A percentile compares a stretch with the other conserved stretches of the same genome.
Conservation (phyloP, 2,797 vertebrate species). For the Silurus lanzhouensis region DNA sequence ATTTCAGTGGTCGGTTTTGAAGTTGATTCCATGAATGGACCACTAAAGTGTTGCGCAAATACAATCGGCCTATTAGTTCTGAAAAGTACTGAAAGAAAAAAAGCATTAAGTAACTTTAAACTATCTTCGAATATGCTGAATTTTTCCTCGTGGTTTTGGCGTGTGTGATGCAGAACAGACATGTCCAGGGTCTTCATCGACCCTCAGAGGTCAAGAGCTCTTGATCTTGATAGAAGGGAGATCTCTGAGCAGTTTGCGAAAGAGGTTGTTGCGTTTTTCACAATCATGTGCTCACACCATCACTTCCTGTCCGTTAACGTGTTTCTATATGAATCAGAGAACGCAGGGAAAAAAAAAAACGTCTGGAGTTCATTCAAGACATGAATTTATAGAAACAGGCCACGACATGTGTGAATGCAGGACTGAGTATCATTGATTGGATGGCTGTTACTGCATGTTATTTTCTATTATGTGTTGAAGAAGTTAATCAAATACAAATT, state of each 20-base stretch:
- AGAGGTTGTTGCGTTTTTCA: conserved; percentile 38
- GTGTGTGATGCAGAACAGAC: background rate
- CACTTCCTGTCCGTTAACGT: conserved; percentile 45
- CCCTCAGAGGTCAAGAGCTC: conserved; percentile 10
- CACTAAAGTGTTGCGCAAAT: background rate
- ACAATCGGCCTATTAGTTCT: too few relatives aligned
- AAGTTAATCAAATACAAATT: background rate
- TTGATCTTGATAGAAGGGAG: conserved; percentile 20
- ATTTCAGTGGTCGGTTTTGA: background rate
- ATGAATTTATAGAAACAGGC: background rate
- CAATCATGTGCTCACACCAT: conserved; percentile 12
- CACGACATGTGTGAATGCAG: too few relatives aligned
- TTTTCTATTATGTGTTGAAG: background rate
- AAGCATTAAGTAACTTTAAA: too few relatives aligned
- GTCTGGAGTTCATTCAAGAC: background rate
- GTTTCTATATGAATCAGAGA: conserved; percentile 29
- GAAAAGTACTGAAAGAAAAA: too few relatives aligned
- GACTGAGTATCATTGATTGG: too few relatives aligned
- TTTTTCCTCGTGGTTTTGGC: too few relatives aligned
- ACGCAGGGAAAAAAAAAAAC: background rate
- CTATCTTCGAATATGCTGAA: background rate
- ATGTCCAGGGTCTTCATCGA: background rate
- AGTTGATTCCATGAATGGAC: background rate
- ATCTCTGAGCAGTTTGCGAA: conserved; percentile 25
- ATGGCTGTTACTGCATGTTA: background rate